Conservation (phyloP, 30 jellyfish, hydroid and myxozoan species). For the Aurelia aurita region DNA sequence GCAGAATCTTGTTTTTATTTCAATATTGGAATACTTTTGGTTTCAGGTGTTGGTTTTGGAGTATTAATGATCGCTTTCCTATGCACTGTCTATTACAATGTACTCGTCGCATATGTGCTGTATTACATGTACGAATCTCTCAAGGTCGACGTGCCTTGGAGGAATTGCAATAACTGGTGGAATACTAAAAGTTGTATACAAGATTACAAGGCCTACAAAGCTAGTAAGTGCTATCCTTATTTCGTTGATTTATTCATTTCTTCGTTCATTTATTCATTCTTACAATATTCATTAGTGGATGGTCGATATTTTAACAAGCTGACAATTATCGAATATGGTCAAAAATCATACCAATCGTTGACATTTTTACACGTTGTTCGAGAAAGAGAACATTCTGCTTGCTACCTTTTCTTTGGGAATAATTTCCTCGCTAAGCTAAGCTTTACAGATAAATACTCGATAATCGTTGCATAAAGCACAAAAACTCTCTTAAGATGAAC, state of each 20-base stretch:
- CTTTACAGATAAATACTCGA: no score
- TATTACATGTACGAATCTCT: slow-evolving; percentile 92
- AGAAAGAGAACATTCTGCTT: no score
- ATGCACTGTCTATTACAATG: slow-evolving; percentile 95
- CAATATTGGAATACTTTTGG: neutral
- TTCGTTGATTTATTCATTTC: neutral
- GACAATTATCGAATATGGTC: no score
- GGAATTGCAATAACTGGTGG: slow-evolving; percentile 82
- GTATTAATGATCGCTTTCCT: slow-evolving; percentile 91
- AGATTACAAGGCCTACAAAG: slow-evolving; percentile 57
- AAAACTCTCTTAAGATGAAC: no score
- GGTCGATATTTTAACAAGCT: no score
- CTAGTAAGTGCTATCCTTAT: slow-evolving; percentile 26
- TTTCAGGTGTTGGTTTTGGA: slow-evolving; percentile 94
- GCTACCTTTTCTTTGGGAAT: no score
- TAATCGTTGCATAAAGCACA: no score
- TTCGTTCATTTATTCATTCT: neutral
- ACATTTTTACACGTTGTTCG: no score
- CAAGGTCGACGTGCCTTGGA: slow-evolving; percentile 89
- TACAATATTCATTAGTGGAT: no score
- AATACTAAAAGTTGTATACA: slow-evolving; percentile 79
- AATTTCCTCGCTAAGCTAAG: no score
- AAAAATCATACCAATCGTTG: no score
- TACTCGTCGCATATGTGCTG: slow-evolving; percentile 93
- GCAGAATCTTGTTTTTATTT: no score